Conservation (phyloP, 2,797 vertebrate species). For the Mallotus villosus region DNA sequence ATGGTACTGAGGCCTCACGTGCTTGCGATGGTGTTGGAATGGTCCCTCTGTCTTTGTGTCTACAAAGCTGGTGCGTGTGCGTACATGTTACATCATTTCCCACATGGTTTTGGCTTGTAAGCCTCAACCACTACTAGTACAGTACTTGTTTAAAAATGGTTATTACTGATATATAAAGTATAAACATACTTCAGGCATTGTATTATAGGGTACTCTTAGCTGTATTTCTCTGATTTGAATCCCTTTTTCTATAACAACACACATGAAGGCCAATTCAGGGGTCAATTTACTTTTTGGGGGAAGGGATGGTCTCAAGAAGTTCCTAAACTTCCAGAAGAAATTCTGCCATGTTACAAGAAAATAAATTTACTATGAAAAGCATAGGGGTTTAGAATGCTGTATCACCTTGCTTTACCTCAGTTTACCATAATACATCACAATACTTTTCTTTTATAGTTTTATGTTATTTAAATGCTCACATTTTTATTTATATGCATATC, state of each 20-base stretch:
- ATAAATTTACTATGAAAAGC: neutral
- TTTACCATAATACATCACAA: neutral
- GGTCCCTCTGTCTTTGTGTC: neutral
- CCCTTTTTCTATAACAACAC: neutral
- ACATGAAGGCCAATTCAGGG: no score
- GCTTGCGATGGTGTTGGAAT: constrained; percentile 45
- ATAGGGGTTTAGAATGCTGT: neutral
- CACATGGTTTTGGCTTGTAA: constrained; percentile 15
- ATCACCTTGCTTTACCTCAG: neutral
- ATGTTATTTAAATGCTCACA: neutral
- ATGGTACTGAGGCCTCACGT: constrained; percentile 37
- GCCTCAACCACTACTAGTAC: neutral
- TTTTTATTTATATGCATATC: neutral
- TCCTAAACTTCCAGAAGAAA: neutral
- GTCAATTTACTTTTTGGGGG: neutral
- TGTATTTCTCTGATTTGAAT: neutral
- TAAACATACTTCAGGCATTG: neutral
- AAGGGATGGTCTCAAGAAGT: no score
- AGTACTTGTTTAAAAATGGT: neutral
- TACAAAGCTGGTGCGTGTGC: constrained; percentile 13
- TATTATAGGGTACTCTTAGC: neutral
- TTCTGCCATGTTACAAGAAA: neutral
- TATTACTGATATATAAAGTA: no score
- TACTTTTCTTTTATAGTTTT: neutral
- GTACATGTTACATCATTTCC: constrained; percentile 1